Conservation (phyloP, 2,113 vertebrate genomes). For the Callipepla californica region DNA sequence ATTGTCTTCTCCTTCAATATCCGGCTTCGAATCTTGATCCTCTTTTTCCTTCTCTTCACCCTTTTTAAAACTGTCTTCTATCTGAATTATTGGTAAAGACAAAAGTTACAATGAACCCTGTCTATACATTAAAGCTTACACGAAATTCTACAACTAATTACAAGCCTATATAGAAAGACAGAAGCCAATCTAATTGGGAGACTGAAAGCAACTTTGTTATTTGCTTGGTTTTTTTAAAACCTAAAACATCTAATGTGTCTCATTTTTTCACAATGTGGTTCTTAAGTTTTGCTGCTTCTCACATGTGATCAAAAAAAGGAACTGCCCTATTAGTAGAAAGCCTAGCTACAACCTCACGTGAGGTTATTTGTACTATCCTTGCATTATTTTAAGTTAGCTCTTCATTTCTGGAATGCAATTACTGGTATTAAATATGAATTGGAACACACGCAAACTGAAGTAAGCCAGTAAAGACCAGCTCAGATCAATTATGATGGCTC, state of each 20-base stretch:
- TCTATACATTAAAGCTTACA: background rate
- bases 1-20: slow-evolving; percentile 92
- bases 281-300: background rate
- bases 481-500: too few relatives aligned
- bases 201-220: background rate
- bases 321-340: background rate
- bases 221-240: background rate
- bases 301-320: background rate
- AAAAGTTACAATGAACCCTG: slow-evolving; percentile 8
- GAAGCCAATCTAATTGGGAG: background rate
- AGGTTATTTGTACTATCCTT: background rate
- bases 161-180: background rate
- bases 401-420: background rate
- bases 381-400: background rate
- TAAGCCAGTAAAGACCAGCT: background rate
- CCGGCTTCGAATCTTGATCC: slow-evolving; percentile 84
- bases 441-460: background rate
- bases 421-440: background rate
- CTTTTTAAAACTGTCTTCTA: slow-evolving; percentile 91
- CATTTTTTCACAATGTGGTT: background rate
- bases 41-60: slow-evolving; percentile 91
- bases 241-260: background rate
- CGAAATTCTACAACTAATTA: background rate
- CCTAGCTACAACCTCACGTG: background rate
- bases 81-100: slow-evolving; percentile 73